Evolutionary conservation across 92 coral and sea anemone species (phyloP).

Genomic region (Actinostola sp.): DNA sequence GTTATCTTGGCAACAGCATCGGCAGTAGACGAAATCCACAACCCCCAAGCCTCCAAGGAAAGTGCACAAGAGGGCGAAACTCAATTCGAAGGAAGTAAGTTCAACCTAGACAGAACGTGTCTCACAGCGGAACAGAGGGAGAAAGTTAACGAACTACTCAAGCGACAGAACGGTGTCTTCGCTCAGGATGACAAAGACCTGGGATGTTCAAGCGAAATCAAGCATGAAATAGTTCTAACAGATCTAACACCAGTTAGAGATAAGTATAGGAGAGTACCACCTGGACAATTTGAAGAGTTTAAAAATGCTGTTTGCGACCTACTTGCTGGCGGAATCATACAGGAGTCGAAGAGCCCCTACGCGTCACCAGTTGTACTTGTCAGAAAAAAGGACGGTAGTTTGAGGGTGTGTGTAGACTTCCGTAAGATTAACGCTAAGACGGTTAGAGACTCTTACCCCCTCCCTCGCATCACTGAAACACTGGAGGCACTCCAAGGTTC

Average conservation of each 20-base stretch:
- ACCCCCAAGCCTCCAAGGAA: background rate
- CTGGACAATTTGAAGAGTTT: conserved; percentile 43
- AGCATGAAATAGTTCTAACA: conserved; percentile 32
- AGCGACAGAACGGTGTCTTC: conserved; percentile 38
- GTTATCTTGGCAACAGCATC: conserved; percentile 8
- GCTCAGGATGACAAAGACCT: conserved; percentile 36
- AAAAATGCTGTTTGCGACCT: conserved; percentile 29
- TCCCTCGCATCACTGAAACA: conserved; percentile 39
- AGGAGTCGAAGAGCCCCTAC: conserved; percentile 43
- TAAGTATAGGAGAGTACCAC: conserved; percentile 43
- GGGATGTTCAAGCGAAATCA: conserved; percentile 32
- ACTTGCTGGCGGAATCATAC: conserved; percentile 25
- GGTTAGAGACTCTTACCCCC: conserved; percentile 54
- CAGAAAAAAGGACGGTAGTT: conserved; percentile 20
- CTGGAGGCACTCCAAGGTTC: conserved; percentile 56
- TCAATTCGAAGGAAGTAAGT: too few relatives aligned
- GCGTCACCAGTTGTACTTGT: conserved; percentile 43
- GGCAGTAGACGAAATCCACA: background rate
- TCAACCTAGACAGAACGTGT: conserved; percentile 14
- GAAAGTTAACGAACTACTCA: too few relatives aligned
- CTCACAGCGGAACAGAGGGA: conserved; percentile 1
- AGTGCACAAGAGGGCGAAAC: background rate
- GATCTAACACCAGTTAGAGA: conserved; percentile 29
- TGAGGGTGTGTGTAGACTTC: conserved; percentile 41
- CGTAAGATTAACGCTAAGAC: conserved; percentile 53